These are phyloP conservation scores for Onychostoma macrolepis DNA, from an alignment of 2,113 vertebrate genomes.

Conservation along the genomic window DNA sequence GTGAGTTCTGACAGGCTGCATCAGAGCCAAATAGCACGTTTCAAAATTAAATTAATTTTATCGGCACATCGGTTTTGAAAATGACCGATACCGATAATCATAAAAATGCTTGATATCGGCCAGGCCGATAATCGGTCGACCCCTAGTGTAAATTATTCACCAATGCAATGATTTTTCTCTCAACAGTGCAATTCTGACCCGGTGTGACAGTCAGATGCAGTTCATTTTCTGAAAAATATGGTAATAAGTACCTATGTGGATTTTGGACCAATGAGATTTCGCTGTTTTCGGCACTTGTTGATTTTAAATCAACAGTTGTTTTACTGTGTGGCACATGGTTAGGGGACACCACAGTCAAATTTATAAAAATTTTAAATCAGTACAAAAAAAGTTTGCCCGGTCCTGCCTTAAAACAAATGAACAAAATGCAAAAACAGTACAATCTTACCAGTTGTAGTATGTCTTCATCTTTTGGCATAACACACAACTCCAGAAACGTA, in stretches of 20 bases:
- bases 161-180: background rate
- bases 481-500: conserved; percentile 90
- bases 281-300: background rate
- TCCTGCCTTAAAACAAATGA: background rate
- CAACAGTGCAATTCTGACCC: background rate
- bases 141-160: too few species aligned
- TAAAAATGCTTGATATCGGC: too few species aligned
- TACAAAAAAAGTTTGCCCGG: background rate
- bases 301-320: too few species aligned
- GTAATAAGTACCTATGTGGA: background rate
- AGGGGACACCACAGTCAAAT: background rate
- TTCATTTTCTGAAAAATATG: background rate
- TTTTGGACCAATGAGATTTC: background rate
- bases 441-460: conserved; percentile 88
- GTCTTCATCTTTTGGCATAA: conserved; percentile 99
- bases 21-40: too few species aligned
- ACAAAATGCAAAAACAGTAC: background rate
- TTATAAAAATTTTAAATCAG: background rate
- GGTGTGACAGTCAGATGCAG: background rate
- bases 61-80: too few species aligned
- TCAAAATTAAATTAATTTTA: too few species aligned
- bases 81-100: too few species aligned
- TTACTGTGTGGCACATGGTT: too few species aligned
- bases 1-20: too few species aligned
- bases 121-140: too few species aligned